Base-by-base conservation (phyloP, 1,140 invertebrate genomes). In the Papilio polytes region DNA sequence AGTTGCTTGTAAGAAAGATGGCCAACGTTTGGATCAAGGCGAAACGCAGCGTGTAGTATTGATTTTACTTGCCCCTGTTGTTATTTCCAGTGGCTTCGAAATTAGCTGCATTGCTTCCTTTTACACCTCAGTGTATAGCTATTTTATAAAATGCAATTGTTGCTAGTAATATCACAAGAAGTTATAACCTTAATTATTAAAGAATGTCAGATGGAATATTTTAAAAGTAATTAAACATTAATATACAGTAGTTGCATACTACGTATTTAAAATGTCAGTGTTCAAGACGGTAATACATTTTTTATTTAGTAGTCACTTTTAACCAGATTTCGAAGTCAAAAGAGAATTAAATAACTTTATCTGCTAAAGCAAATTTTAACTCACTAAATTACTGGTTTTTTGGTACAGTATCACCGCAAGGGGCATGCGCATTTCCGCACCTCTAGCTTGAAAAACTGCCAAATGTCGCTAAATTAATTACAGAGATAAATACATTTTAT, bases 11-110 rank as follows among this genome's bases (percentile, higher is more conserved):
- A 22, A 46, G 74, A 15, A 76, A 76, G 48, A 22, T 26, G n/a
- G 20, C 20, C 15, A 76, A 53, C 41, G 44, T 76, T 76, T 26
- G 22, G 44, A 51, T 76, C 44, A 26, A 76, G 74, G 74, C 44
- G 44, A 76, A 76, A 26, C 63, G 22, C 63, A 66, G 22, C 63
- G 63, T 66, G 63, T 31, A 66, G 63, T 66, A 66, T 66, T 66
- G 63, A 66, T 66, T 66, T 66, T 31, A 66, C 63, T 66, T 31
- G 63, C 63, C 63, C 63, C 63, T 66, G 63, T 31, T 66, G 63
- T 66, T 66, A 66, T 66, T 66, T 66, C 22, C 63, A 66, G 63
- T 31, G 63, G 63, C 26, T 66, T 66, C 26, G 26, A 66, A 63
- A 66, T 66, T 66, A 66, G 63, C 26, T 66, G 63, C 63, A 66